phyloP scores from a whole-genome alignment of 2,113 vertebrate genomes.

The Verasper variegatus region DNA sequence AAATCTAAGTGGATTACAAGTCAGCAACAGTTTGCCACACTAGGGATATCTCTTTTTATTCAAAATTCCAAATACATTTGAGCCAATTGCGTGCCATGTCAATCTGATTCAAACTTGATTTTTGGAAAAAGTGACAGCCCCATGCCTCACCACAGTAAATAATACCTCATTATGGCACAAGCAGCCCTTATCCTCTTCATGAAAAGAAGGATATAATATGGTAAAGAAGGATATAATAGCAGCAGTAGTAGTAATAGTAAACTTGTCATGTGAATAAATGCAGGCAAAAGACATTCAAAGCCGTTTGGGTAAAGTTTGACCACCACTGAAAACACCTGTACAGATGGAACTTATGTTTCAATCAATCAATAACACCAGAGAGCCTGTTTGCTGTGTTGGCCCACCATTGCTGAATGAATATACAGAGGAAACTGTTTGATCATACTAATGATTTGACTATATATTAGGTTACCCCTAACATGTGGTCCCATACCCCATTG shows the following conservation, averaged over 20 bases:
- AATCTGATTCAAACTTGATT: too few species aligned
- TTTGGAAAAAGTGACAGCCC: too few species aligned
- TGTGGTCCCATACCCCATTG: constrained; percentile 72
- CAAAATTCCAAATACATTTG: too few species aligned
- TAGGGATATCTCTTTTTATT: too few species aligned
- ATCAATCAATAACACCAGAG: neutral
- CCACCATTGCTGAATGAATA: constrained; percentile 41
- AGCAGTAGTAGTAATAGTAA: too few species aligned
- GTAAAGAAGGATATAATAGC: too few species aligned
- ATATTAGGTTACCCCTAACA: constrained; percentile 65
- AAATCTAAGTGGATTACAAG: neutral
- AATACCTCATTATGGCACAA: too few species aligned
- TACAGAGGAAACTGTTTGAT: constrained; percentile 27
- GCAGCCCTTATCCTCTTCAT: too few species aligned
- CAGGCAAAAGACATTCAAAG: neutral
- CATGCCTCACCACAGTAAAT: too few species aligned
- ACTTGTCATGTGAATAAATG: neutral
- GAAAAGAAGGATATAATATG: too few species aligned
- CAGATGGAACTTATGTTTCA: neutral
- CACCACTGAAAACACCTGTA: neutral
- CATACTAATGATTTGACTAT: constrained; percentile 36
- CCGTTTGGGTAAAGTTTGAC: neutral
- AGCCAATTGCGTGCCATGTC: too few species aligned
- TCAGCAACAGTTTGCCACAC: neutral
- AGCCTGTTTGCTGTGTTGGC: constrained; percentile 16